These are phyloP conservation scores for Herpailurus yagouaroundi DNA, from an alignment of 2,113 vertebrate genomes.

Conservation along the genomic window DNA sequence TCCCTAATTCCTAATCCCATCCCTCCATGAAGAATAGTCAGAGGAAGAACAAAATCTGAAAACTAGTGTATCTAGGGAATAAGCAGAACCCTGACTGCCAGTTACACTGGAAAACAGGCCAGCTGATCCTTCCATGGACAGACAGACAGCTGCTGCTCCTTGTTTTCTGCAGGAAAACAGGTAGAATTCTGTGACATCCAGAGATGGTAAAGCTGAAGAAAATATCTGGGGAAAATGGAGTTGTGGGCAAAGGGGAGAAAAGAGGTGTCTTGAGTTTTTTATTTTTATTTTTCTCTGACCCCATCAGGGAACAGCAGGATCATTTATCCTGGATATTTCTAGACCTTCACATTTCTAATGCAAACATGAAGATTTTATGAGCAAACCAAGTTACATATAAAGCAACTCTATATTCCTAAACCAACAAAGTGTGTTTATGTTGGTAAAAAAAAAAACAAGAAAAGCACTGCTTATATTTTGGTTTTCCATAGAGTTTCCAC, in stretches of 20 bases:
- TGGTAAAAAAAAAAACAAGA: conserved; percentile 8
- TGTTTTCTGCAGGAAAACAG: background rate
- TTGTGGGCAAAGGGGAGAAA: background rate
- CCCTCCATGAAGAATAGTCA: background rate
- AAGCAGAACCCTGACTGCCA: no score
- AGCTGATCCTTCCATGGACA: background rate
- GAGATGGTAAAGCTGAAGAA: conserved; percentile 10
- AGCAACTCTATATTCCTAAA: conserved; percentile 62
- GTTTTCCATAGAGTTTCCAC: conserved; percentile 64
- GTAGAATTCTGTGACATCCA: background rate
- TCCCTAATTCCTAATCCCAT: background rate
- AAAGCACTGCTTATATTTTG: conserved; percentile 61
- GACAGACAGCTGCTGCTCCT: background rate
- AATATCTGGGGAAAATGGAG: background rate
- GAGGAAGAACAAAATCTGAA: background rate
- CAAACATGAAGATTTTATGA: conserved; percentile 72
- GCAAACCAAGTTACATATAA: conserved; percentile 66
- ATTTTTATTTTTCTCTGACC: background rate
- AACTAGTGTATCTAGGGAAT: background rate
- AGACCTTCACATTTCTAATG: conserved; percentile 63
- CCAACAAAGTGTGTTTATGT: conserved; percentile 47
- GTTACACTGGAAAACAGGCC: background rate
- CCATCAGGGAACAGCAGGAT: conserved; percentile 33
- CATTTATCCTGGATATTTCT: conserved; percentile 70
- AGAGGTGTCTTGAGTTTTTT: conserved; percentile 1